Conservation (phyloP, 2,113 vertebrate species). For the Xerus inauris region DNA sequence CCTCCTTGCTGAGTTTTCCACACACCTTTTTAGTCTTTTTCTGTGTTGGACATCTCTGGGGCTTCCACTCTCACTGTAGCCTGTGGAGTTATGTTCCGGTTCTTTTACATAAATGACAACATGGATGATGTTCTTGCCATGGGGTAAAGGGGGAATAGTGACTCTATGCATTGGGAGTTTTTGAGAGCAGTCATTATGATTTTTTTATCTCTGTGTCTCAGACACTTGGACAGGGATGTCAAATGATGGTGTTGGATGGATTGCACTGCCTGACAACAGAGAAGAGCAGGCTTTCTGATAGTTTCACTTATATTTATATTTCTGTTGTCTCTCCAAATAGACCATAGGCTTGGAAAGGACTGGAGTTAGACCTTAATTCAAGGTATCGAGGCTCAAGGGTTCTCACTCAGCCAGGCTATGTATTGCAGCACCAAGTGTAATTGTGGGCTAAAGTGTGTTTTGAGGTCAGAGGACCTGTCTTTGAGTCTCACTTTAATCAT, state of each 20-base stretch:
- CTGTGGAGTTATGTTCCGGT: background rate
- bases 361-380: background rate
- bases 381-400: background rate
- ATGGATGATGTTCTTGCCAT: background rate
- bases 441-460: background rate
- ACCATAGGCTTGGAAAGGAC: background rate
- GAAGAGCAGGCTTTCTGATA: background rate
- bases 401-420: background rate
- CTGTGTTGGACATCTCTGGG: no score
- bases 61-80: background rate
- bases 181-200: background rate
- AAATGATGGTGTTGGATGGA: background rate
- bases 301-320: background rate
- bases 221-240: background rate
- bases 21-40: background rate
- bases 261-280: background rate
- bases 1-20: background rate
- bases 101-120: background rate
- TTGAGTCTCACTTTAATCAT: background rate
- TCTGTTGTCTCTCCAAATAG: background rate
- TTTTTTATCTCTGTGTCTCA: background rate
- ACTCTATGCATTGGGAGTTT: background rate
- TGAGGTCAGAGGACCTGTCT: background rate
- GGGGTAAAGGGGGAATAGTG: background rate
- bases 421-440: background rate